Percentiles rank a stretch among this genome's conserved stretches.
phyloP scores from a whole-genome alignment of 2,113 vertebrate species.

The Dicerorhinus sumatrensis region DNA sequence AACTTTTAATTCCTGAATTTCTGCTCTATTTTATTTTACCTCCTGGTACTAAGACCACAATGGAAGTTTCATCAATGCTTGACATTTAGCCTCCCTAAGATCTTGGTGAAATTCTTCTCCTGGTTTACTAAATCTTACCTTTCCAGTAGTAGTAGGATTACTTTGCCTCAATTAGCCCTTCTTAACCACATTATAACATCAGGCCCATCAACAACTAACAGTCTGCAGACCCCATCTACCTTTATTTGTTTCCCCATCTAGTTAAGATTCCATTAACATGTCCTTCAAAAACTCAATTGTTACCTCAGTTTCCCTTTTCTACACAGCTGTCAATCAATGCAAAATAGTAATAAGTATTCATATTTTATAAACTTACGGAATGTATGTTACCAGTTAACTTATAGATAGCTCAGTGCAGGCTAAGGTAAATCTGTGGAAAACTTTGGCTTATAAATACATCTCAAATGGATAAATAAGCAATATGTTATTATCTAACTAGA shows the following conservation, averaged over 20 bases:
- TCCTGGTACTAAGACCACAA: not conserved
- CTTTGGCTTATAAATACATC: not conserved
- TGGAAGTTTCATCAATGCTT: not conserved
- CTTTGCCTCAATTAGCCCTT: not conserved
- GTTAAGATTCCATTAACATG: not conserved
- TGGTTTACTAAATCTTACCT: not conserved
- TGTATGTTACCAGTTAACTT: not conserved
- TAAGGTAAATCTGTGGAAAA: not conserved
- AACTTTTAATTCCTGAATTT: not conserved
- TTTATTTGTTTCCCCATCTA: not conserved
- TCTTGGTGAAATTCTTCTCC: not conserved
- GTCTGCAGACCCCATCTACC: not conserved
- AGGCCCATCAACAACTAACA: not conserved
- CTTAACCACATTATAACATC: not conserved
- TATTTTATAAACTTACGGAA: not conserved
- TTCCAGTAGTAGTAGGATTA: not conserved
- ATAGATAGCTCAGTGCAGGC: not conserved
- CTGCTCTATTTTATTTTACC: not conserved
- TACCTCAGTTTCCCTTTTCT: not conserved
- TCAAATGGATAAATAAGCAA: not conserved
- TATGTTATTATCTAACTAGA: not conserved
- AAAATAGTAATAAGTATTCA: not conserved
- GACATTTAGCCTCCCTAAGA: not conserved
- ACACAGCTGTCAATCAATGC: not conserved
- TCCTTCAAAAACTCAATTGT: not conserved